Evolutionary conservation across 92 coral and sea anemone genomes (phyloP), one percentile per base, ranked within the genome.

Genomic region (Porites divaricata): DNA sequence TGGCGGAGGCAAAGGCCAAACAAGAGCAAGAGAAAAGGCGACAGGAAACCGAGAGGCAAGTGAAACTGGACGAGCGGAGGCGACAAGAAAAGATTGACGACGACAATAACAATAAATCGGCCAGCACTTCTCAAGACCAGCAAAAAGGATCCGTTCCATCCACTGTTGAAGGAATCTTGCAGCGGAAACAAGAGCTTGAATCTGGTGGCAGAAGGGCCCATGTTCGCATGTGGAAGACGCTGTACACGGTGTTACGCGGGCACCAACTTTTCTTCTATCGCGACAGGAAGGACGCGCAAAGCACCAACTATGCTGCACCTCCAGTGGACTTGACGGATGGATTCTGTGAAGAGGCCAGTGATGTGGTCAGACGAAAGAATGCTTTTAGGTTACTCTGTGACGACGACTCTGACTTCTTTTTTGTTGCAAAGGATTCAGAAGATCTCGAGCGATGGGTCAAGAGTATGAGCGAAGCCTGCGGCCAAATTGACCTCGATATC

Each of bases 151-250:
- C 78, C 1, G 81, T 80, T 26, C 63, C 88, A 13, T 57, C 73
- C 13, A 64, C 51, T n/a, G 81, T 88, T 50, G 96, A 94, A 56
- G 98, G 98, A 7, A 51, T 96, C 52, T 91, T 96, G 50, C 94
- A 92, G 76, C 70, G 98, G 54, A 96, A 94, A 86, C 98, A 96
- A 69, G 98, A 96, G 59, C 88, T 90, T 21, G 93, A 92, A 51
- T 70, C 90, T 51, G 95, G 94, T 16, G 95, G 95, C 63, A 79
- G 80, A 59, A 91, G 87, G 76, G 84, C 96, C 22, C 74, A 80
- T 49, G 80, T 86, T 15, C 94, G 94, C 56, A 91, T 90, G 15
- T 96, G 98, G 98, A 90, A 95, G 64, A 92, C 98, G 26, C 93
- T 94, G 59, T 96, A 90, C 70, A 87, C 96, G 8, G 94, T 89